Evolutionary conservation across 1,140 invertebrate genomes (phyloP).

Genomic region (Cherax quadricarinatus): DNA sequence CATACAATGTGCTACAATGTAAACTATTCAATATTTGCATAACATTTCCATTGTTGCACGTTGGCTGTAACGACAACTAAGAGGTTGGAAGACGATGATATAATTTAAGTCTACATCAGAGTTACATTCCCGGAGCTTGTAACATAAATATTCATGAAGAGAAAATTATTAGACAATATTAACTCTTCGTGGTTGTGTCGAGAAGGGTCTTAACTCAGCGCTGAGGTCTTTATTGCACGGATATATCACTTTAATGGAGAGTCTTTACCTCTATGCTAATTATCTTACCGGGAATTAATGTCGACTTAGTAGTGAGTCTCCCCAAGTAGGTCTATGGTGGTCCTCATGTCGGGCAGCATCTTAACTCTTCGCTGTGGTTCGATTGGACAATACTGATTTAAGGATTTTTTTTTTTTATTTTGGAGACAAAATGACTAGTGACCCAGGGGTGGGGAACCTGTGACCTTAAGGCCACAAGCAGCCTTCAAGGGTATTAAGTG

Average conservation of each 20-base stretch:
- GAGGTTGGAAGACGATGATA: background rate
- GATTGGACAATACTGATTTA: too few species aligned
- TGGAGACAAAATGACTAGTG: too few species aligned
- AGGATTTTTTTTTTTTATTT: too few species aligned
- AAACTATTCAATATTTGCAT: background rate
- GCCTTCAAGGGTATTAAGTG: too few species aligned
- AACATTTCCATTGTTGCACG: background rate
- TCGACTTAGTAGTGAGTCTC: background rate
- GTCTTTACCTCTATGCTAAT: constrained; percentile 4
- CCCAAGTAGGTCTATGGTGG: too few species aligned
- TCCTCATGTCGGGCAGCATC: too few species aligned
- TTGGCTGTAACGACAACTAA: background rate
- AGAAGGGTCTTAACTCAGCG: background rate
- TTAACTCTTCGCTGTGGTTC: too few species aligned
- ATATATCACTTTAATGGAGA: constrained; percentile 14
- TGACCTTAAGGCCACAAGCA: too few species aligned
- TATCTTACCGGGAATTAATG: background rate
- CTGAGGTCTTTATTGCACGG: background rate
- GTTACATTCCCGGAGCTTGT: background rate
- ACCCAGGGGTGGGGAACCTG: too few species aligned
- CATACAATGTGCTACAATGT: background rate
- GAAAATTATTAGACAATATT: constrained; percentile 9
- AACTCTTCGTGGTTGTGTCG: background rate
- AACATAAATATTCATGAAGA: constrained; percentile 5
- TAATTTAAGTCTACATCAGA: constrained; percentile 1